Percentiles rank a stretch among this genome's conserved stretches.
Conservation (phyloP, 2,113 vertebrate species). For the Argyrosomus japonicus region DNA sequence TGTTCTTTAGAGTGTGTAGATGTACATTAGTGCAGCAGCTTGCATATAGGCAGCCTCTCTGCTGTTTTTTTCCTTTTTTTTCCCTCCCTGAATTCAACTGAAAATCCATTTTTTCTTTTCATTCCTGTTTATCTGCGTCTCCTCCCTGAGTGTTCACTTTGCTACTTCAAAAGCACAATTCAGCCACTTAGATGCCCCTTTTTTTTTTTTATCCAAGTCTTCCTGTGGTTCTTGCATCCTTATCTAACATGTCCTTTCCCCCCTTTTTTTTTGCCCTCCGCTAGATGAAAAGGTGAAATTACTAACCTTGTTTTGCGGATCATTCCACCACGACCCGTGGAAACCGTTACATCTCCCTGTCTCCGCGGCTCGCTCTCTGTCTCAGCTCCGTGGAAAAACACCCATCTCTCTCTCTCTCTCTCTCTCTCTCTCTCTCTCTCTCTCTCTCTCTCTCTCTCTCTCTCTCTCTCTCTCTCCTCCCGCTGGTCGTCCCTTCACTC, state of each 20-base stretch:
- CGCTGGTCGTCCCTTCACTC: slow-evolving; percentile 55
- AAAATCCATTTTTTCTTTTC: slow-evolving; percentile 3
- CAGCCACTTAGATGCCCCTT: no score
- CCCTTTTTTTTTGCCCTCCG: neutral
- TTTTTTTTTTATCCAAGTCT: slow-evolving; percentile 10
- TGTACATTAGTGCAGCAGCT: slow-evolving; percentile 43
- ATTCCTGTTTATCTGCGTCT: neutral
- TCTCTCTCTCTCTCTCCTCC: slow-evolving; percentile 53
- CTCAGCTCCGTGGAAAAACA: slow-evolving; percentile 77
- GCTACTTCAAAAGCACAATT: slow-evolving; percentile 43
- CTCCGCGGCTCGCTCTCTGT: slow-evolving; percentile 57
- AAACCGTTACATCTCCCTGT: slow-evolving; percentile 68
- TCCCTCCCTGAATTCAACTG: neutral
- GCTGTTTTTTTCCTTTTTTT: neutral
- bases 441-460: slow-evolving; percentile 2
- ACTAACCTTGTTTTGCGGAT: slow-evolving; percentile 78
- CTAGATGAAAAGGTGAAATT: slow-evolving; percentile 62
- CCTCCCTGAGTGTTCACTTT: slow-evolving; percentile 29
- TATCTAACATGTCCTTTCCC: neutral
- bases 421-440: neutral
- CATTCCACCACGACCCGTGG: slow-evolving; percentile 64
- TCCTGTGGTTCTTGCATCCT: slow-evolving; percentile 23
- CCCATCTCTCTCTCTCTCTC: slow-evolving; percentile 63
- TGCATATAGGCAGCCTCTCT: slow-evolving; percentile 23
- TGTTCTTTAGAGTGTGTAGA: slow-evolving; percentile 15